These are phyloP conservation scores for Oxytorus armatus DNA, from an alignment of 2,888 invertebrate genomes.

Conservation along the genomic window DNA sequence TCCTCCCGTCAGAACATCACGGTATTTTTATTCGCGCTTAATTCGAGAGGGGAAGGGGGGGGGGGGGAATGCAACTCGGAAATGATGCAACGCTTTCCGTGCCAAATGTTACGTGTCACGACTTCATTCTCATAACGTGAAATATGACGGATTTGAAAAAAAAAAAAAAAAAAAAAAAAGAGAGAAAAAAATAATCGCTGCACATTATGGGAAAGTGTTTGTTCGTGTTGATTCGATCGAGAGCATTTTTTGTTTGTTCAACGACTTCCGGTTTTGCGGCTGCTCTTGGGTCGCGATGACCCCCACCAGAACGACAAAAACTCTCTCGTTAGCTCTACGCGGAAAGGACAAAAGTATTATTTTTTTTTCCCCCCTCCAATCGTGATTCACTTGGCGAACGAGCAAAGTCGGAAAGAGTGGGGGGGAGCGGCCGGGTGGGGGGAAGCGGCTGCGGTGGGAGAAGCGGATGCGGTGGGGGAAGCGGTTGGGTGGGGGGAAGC, in stretches of 20 bases:
- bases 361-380: conserved; percentile 12
- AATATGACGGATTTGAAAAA: conserved; percentile 46
- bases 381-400: conserved; percentile 35
- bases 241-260: conserved; percentile 52
- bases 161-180: not conserved
- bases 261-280: conserved; percentile 54
- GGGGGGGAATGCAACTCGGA: conserved; percentile 53
- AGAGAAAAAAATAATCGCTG: conserved; percentile 18
- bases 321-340: conserved; percentile 7
- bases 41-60: not conserved
- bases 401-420: no score
- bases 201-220: conserved; percentile 7
- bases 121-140: conserved; percentile 34
- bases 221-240: conserved; percentile 48
- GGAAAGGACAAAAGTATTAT: conserved; percentile 50
- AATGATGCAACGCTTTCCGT: conserved; percentile 66
- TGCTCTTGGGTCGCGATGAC: conserved; percentile 39
- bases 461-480: not conserved
- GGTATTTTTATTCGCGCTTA: not conserved
- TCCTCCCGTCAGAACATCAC: not conserved
- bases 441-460: no score
- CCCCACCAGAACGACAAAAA: not conserved
- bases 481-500: conserved; percentile 10
- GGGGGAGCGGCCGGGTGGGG: not conserved
- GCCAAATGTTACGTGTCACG: conserved; percentile 51